phyloP scores from a whole-genome alignment of 2,888 invertebrate species.

The Melitaea athalia region DNA sequence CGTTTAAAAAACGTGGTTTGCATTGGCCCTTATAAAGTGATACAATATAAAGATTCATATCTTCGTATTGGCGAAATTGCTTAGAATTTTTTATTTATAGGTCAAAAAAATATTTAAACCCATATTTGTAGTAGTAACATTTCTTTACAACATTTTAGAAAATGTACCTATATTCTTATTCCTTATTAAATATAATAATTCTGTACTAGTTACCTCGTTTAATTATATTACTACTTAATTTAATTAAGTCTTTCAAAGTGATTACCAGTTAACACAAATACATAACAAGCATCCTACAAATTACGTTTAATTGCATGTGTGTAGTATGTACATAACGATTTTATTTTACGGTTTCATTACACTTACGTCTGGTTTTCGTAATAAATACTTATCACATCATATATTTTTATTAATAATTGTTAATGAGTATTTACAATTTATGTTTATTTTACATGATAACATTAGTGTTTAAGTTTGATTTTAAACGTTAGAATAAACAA shows the following conservation, averaged over 20 bases:
- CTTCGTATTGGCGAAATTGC: not conserved
- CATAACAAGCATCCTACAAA: not conserved
- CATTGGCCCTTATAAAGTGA: not conserved
- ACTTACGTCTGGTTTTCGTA: too few relatives aligned
- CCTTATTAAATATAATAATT: not conserved
- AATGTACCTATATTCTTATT: not conserved
- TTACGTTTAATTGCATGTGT: conserved; percentile 6
- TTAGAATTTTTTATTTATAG: not conserved
- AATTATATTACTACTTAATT: not conserved
- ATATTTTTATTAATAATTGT: too few relatives aligned
- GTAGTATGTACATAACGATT: not conserved
- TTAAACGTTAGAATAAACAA: too few relatives aligned
- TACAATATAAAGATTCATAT: not conserved
- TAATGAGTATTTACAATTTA: too few relatives aligned
- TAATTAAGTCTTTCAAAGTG: not conserved
- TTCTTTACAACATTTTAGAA: not conserved
- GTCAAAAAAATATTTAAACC: too few relatives aligned
- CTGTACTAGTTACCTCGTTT: not conserved
- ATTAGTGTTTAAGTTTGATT: too few relatives aligned
- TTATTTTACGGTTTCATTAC: not conserved
- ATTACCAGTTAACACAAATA: conserved; percentile 3
- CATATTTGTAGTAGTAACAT: not conserved
- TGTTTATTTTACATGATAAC: too few relatives aligned
- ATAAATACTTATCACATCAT: too few relatives aligned
- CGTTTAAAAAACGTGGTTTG: too few relatives aligned